These are phyloP conservation scores for Malurus cyaneus DNA, from an alignment of 2,113 vertebrate species.

Conservation along the genomic window DNA sequence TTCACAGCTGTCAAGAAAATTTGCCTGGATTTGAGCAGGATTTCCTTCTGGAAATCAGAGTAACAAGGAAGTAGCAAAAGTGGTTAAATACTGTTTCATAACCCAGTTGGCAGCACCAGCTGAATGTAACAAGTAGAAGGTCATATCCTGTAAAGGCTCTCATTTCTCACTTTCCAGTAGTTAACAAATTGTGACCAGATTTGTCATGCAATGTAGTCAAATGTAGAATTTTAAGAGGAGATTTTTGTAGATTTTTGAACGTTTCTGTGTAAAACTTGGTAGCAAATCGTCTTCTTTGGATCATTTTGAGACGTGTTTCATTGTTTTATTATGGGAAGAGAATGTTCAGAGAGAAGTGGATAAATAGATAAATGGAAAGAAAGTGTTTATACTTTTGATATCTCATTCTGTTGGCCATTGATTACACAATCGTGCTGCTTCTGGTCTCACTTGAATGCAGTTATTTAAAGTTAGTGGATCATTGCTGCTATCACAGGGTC, in stretches of 20 bases:
- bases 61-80: slow-evolving; percentile 12
- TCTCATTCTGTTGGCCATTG: not conserved
- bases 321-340: not conserved
- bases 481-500: not conserved
- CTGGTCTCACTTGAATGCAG: not conserved
- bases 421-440: not conserved
- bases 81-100: slow-evolving; percentile 13
- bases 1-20: slow-evolving; percentile 46
- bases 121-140: not conserved
- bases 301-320: not conserved
- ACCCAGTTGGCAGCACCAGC: not conserved
- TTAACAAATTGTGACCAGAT: not conserved
- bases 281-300: not conserved
- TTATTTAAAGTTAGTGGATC: not conserved
- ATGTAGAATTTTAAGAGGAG: not conserved
- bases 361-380: not conserved
- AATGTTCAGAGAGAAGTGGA: not conserved
- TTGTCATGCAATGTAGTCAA: not conserved
- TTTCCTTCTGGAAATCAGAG: slow-evolving; percentile 38
- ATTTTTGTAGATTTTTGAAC: not conserved
- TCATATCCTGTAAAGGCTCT: not conserved
- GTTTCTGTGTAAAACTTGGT: not conserved
- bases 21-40: slow-evolving; percentile 2
- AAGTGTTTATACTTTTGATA: not conserved
- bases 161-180: not conserved